phyloP scores from a whole-genome alignment of 2,113 vertebrate species.

The Caretta caretta region DNA sequence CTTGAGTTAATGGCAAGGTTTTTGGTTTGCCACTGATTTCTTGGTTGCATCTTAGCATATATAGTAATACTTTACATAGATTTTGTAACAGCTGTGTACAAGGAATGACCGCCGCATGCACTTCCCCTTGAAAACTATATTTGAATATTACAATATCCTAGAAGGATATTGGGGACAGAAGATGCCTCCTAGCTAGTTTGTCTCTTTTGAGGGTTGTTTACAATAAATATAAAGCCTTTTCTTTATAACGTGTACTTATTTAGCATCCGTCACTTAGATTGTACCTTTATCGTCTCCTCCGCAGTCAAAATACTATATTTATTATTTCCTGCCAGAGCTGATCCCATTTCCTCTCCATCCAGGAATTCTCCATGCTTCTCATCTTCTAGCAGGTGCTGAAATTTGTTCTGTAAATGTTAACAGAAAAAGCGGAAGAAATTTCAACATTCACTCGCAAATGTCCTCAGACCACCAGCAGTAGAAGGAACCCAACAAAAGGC shows the following conservation, averaged over 20 bases:
- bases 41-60: background rate
- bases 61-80: constrained; percentile 11
- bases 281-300: constrained; percentile 32
- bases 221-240: constrained; percentile 28
- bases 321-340: constrained; percentile 66
- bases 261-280: constrained; percentile 19
- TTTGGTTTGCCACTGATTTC: constrained; percentile 20
- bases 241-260: constrained; percentile 44
- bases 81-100: background rate
- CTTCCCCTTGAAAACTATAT: background rate
- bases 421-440: constrained; percentile 59
- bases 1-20: background rate
- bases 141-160: background rate
- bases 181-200: background rate
- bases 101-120: background rate
- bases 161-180: background rate
- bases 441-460: constrained; percentile 55
- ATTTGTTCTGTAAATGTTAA: constrained; percentile 77
- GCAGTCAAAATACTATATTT: constrained; percentile 45
- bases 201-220: constrained; percentile 21
- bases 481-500: constrained; percentile 73
- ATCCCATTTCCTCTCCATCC: constrained; percentile 47
- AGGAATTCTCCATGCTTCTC: constrained; percentile 50
- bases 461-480: constrained; percentile 51
- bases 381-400: constrained; percentile 64